Evolutionary conservation across 2,113 vertebrate genomes (phyloP).

Genomic region (Anthoscopus minutus): DNA sequence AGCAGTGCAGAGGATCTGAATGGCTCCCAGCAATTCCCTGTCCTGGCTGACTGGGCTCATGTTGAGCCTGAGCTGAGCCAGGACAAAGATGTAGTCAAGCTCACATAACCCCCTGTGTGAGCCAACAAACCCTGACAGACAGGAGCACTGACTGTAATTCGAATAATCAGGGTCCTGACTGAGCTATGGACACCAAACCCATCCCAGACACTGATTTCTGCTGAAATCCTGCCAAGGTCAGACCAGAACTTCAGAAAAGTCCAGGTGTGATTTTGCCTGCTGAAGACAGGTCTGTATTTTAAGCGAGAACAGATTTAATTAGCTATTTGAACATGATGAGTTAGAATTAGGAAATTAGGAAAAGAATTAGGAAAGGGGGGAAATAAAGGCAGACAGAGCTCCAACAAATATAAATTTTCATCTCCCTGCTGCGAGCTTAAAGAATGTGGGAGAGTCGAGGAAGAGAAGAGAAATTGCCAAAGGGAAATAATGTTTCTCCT

Average conservation of each 20-base stretch:
- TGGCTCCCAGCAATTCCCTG: background rate
- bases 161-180: background rate
- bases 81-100: background rate
- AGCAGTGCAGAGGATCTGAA: background rate
- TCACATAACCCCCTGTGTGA: background rate
- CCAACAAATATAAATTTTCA: background rate
- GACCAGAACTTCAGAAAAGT: background rate
- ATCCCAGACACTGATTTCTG: background rate
- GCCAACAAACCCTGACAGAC: background rate
- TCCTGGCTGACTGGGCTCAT: background rate
- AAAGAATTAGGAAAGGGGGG: background rate
- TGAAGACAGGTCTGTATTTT: background rate
- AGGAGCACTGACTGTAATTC: background rate
- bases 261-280: conserved; percentile 5
- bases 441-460: background rate
- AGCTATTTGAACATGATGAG: background rate
- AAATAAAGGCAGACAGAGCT: background rate
- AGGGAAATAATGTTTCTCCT: conserved; percentile 46
- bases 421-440: background rate
- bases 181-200: background rate
- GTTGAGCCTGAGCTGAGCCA: background rate
- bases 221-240: background rate
- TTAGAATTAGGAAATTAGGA: background rate
- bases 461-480: conserved; percentile 31
- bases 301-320: background rate